Evolutionary conservation across 2,797 vertebrate species (phyloP), one percentile per base, ranked within the genome.

Genomic region (Hydrophis major): DNA sequence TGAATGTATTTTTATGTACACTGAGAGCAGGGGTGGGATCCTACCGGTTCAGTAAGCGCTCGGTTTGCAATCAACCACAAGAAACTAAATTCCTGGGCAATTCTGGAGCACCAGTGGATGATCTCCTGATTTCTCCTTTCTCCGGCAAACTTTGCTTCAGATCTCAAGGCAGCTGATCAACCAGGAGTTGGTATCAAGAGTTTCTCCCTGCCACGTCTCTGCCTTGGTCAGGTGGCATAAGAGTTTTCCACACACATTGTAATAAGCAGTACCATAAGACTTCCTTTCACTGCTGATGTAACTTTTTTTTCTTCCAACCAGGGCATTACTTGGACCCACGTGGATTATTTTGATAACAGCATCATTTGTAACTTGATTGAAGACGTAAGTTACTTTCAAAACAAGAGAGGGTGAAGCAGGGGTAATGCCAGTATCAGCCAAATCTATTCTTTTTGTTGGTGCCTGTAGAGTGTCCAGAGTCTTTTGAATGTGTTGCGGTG

Each of bases 291-390:
- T 61, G 66, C 42, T 91, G 14, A 78, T 27, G 6, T 18, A 37
- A 27, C 32, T 10, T 47, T 37, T 16, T 59, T 86, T 20, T 14
- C 91, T 4, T 87, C 92, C 50, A 89, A 10, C 20, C 95, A 98
- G 98, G 98, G 98, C 78, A 98, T 98, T 90, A 92, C 95, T 0
- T 98, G 98, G 98, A 97, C 94, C 3, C 96, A 96, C 0, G 97
- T 98, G 94, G 96, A 97, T 25, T 98, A 97, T 92, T 98, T 98
- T 0, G 98, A 98, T 95, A 98, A 98, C 83, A 93, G 92, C 95
- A 97, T 98, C 94, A 98, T 98, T 97, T 98, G 98, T 88, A 96
- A 97, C 88, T 95, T 98, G 89, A 98, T 98, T 0, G 98, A 98
- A 94, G 96, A 97, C 0, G 98, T 98, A 96, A 98, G 98, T 96